Conservation (phyloP, 2,888 invertebrate genomes). For the Drosophila borealis region DNA sequence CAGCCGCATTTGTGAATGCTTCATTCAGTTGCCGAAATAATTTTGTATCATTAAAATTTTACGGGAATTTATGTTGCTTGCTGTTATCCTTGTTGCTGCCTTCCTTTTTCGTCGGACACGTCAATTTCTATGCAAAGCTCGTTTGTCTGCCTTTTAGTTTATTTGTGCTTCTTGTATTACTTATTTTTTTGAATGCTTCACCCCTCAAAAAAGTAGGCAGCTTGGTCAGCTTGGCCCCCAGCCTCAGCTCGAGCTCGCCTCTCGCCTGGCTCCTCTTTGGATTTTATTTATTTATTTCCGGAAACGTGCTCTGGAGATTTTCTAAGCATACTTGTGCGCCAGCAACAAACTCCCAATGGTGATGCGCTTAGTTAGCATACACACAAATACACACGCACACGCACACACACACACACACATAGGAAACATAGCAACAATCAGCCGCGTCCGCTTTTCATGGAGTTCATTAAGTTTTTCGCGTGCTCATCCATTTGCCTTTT, state of each 20-base stretch:
- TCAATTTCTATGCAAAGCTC: conserved; percentile 65
- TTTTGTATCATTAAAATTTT: conserved; percentile 74
- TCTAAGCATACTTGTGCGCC: conserved; percentile 54
- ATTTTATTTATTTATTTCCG: conserved; percentile 81
- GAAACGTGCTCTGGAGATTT: conserved; percentile 76
- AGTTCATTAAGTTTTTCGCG: conserved; percentile 77
- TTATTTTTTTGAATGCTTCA: background rate
- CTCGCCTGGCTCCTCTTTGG: conserved; percentile 43
- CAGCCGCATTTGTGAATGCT: conserved; percentile 34
- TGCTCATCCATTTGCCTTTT: conserved; percentile 29
- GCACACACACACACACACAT: conserved; percentile 3
- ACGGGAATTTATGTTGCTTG: conserved; percentile 58
- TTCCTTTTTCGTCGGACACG: conserved; percentile 43
- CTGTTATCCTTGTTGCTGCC: conserved; percentile 19
- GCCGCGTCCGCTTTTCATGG: conserved; percentile 56
- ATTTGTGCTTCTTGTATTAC: conserved; percentile 6
- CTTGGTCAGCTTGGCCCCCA: conserved; percentile 4
- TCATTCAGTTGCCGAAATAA: conserved; percentile 47
- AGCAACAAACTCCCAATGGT: conserved; percentile 30
- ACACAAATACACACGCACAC: conserved; percentile 14
- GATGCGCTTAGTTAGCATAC: conserved; percentile 58
- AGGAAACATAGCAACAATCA: conserved; percentile 50
- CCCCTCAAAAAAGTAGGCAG: conserved; percentile 28
- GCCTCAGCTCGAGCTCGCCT: background rate
- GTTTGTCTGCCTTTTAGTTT: conserved; percentile 57